Base-by-base conservation (phyloP, 2,888 invertebrate genomes). In the Plebejus melissa region DNA sequence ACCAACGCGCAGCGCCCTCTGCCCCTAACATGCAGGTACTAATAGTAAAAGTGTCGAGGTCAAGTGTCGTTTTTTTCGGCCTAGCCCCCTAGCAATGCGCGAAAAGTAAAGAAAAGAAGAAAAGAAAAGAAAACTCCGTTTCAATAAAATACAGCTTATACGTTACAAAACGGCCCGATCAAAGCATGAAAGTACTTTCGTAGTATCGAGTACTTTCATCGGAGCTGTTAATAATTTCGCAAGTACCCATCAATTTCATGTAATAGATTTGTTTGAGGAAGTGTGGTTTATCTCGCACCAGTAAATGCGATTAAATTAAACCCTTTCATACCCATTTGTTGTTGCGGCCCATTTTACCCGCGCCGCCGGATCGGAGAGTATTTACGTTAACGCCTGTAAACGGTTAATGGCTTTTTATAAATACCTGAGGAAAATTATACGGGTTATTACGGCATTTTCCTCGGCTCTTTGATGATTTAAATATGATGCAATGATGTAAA, bases 311-410 rank as follows among this genome's bases (percentile, higher is more conserved):
- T 72, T 54, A 50, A 54, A 72, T 32, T 72, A 72, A 72, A 50
- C 72, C 72, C 50, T 76, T 77, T 77, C 75, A 69, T 74, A 77
- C 77, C 76, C 76, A 78, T 80, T 78, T 82, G 80, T 81, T 81
- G 77, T 80, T 81, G 72, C 77, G 80, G 79, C 81, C 81, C 79
- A 80, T 80, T 80, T 81, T 79, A 76, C 77, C 76, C 77, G 75
- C 75, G 77, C 79, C 77, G 77, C 78, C 74, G 76, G 80, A 81
- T 80, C 79, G 77, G 79, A 76, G 77, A 78, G 57, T 71, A 50
- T 72, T 72, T 72, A 28, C 54, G 13, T 69, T 60, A 76, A 76
- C 74, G 70, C 58, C 65, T 32, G 13, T 65, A 36, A 65, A 32
- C 13, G 32, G 65, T 65, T 65, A 65, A 65, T 36, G 65, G 65